Conservation (phyloP, 2,113 vertebrate genomes). For the Gavialis gangeticus region DNA sequence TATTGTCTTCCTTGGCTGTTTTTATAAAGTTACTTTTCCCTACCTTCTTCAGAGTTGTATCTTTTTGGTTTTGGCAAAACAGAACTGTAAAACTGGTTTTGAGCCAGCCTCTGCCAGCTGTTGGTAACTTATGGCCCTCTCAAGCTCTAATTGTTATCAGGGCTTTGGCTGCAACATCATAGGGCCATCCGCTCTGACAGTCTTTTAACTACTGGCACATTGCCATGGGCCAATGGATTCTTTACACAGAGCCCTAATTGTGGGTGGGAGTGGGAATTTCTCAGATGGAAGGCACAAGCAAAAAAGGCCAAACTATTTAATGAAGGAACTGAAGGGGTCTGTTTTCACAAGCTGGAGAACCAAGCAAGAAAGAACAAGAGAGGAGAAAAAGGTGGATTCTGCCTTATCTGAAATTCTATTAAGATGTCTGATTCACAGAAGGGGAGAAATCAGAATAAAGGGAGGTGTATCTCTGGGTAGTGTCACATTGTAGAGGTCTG, state of each 20-base stretch:
- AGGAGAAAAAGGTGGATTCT: background rate
- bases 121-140: background rate
- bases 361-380: background rate
- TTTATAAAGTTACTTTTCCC: background rate
- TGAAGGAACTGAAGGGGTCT: background rate
- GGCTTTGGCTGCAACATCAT: background rate
- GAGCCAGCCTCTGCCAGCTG: background rate
- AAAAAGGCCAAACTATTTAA: background rate
- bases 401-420: background rate
- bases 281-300: background rate
- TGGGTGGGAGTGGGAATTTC: background rate
- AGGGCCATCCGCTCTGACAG: background rate
- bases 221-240: fast-evolving
- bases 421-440: background rate
- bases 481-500: background rate
- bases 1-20: background rate
- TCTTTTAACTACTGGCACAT: background rate
- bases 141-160: background rate
- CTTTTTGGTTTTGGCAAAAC: constrained; percentile 29
- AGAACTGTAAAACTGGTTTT: background rate
- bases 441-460: background rate
- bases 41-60: constrained; percentile 13
- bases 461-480: background rate
- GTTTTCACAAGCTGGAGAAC: background rate
- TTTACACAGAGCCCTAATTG: fast-evolving